Evolutionary conservation across 2,888 invertebrate species (phyloP), one percentile per base, ranked within the genome.

Genomic region (Carcina quercana): DNA sequence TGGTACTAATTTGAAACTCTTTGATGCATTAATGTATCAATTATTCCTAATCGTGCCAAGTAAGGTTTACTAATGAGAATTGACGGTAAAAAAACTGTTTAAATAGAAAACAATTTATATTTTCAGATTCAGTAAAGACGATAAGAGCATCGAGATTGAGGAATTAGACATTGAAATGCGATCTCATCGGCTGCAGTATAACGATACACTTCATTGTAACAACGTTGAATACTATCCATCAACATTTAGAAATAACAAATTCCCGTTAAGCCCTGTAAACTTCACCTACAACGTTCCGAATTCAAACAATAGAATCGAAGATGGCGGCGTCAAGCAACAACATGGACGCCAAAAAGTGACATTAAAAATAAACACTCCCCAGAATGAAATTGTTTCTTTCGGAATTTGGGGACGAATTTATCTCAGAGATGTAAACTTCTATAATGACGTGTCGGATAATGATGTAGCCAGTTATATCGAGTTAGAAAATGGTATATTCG

Each of bases 211-310:
- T 0, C 45, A 64, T 12, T 74, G 79, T 28, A 64, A 75, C 12
- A 69, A 79, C 25, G 57, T 71, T 0, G 57, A 74, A 1, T 87
- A 87, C 42, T 84, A 67, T 38, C 87, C 88, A 1, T 60, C 75
- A 15, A 84, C 87, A 0, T 40, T 88, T 2, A 61, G 71, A 34
- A 70, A 72, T 19, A 78, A 69, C 13, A 82, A 87, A 28, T 73
- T 78, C 17, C 87, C 88, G 0, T 48, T 88, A 0, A 59, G 59
- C 5, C 56, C 68, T 0, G 39, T 45, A 5, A 73, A 79, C 31
- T 70, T 61, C 14, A 66, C 71, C 0, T 72, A 61, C 35, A 34
- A 30, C 14, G 47, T n/a, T n/a, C n/a, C n/a, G n/a, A n/a, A 48
- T 27, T 36, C 13, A n/a, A 1, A 30, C 34, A 32, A 37, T 38